Percentiles rank a stretch among this genome's conserved stretches.
These are phyloP conservation scores for Bactericera cockerelli DNA, from an alignment of 1,140 invertebrate genomes.

Conservation along the genomic window DNA sequence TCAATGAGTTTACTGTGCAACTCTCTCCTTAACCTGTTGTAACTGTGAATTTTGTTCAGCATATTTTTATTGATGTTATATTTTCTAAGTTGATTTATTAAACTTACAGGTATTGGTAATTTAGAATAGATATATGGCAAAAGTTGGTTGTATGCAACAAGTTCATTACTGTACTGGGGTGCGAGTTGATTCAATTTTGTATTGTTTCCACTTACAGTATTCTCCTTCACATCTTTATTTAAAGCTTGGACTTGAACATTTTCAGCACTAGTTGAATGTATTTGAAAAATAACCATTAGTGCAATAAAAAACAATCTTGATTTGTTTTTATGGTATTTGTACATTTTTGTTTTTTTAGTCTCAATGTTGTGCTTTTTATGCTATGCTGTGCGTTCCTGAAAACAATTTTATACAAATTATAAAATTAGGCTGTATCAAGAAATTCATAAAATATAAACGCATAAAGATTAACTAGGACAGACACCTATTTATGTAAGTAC, in stretches of 20 bases:
- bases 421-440: too few species aligned
- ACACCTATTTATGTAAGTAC: too few species aligned
- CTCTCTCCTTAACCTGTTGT: neutral
- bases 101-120: neutral
- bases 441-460: too few species aligned
- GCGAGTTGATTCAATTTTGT: neutral
- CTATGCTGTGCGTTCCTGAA: too few species aligned
- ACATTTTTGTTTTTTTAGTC: too few species aligned
- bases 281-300: too few species aligned
- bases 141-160: neutral
- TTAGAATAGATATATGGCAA: conserved; percentile 1
- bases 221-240: neutral
- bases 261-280: neutral
- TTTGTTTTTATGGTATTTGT: too few species aligned
- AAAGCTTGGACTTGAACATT: neutral
- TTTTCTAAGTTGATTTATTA: conserved; percentile 1
- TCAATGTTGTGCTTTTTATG: too few species aligned
- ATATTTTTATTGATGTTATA: conserved; percentile 4
- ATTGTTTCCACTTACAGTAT: neutral
- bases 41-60: neutral
- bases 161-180: neutral
- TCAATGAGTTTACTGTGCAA: conserved; percentile 1
- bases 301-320: too few species aligned
- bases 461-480: too few species aligned
- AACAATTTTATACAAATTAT: too few species aligned